A percentile compares a stretch with the other conserved stretches of the same genome.
These are phyloP conservation scores for Actias luna DNA, from an alignment of 2,888 invertebrate genomes.

Conservation along the genomic window DNA sequence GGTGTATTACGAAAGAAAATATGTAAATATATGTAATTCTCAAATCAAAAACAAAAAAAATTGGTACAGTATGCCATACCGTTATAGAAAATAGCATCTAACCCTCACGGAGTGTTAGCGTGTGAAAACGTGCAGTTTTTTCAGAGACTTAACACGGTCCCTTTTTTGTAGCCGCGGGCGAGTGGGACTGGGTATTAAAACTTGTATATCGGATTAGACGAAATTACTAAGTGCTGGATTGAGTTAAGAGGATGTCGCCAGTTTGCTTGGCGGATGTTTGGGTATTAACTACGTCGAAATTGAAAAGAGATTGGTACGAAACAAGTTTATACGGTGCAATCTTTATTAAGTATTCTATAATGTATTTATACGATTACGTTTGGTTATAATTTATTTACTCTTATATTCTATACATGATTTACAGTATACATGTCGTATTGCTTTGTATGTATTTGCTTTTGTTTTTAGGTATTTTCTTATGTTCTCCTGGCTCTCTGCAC, in stretches of 20 bases:
- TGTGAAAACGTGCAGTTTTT: slow-evolving; percentile 77
- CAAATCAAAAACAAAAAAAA: too few species aligned
- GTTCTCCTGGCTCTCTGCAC: too few species aligned
- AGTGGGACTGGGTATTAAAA: slow-evolving; percentile 70
- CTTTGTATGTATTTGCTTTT: too few species aligned
- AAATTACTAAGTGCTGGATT: slow-evolving; percentile 74
- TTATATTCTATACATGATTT: too few species aligned
- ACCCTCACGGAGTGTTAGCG: slow-evolving; percentile 40
- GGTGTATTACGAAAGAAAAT: too few species aligned
- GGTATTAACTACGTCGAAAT: slow-evolving; percentile 16
- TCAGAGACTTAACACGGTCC: slow-evolving; percentile 68
- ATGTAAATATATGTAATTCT: too few species aligned
- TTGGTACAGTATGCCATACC: background rate
- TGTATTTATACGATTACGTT: background rate
- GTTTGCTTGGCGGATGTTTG: slow-evolving; percentile 14
- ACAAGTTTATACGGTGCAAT: background rate
- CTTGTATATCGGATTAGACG: slow-evolving; percentile 77
- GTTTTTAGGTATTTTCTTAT: too few species aligned
- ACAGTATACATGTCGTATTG: too few species aligned
- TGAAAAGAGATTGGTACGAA: background rate
- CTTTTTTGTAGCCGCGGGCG: slow-evolving; percentile 73
- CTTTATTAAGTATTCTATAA: background rate
- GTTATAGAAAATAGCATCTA: background rate
- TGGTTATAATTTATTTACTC: background rate
- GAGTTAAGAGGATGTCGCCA: slow-evolving; percentile 55